phyloP scores from a whole-genome alignment of 2,888 invertebrate species.

The Epinotia brunnichana region DNA sequence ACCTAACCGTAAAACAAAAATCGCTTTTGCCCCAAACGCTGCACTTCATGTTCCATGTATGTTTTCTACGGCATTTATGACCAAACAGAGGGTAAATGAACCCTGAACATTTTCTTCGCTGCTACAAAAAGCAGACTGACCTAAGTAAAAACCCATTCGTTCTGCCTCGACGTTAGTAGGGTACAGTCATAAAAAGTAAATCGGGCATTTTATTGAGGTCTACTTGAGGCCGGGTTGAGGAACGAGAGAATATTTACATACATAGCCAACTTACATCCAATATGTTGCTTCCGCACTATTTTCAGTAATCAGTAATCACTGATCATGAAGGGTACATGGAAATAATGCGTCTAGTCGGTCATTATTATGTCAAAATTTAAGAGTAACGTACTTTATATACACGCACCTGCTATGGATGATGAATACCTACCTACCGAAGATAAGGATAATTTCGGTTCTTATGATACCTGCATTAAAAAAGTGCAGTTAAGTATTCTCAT shows the following conservation, averaged over 20 bases:
- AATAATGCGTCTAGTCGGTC: no score
- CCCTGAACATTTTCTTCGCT: constrained; percentile 37
- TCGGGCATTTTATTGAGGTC: constrained; percentile 44
- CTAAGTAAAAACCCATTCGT: constrained; percentile 40
- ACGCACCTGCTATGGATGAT: neutral
- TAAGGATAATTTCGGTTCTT: no score
- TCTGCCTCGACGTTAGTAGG: constrained; percentile 41
- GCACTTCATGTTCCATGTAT: constrained; percentile 26
- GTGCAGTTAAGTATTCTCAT: no score
- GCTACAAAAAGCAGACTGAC: constrained; percentile 42
- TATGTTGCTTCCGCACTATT: neutral
- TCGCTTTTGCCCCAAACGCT: constrained; percentile 16
- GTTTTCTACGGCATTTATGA: constrained; percentile 38
- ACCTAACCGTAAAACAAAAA: constrained; percentile 19
- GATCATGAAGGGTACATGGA: neutral
- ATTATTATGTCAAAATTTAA: no score
- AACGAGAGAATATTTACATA: constrained; percentile 35
- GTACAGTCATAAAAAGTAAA: constrained; percentile 42
- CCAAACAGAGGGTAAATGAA: constrained; percentile 38
- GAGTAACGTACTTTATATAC: no score
- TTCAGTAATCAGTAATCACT: neutral
- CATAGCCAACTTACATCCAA: constrained; percentile 13
- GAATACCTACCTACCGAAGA: neutral
- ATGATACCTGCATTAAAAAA: no score
- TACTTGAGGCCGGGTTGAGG: constrained; percentile 36